Evolutionary conservation across 1,140 invertebrate species (phyloP), one percentile per base, ranked within the genome.

Genomic region (Bactericera cockerelli): DNA sequence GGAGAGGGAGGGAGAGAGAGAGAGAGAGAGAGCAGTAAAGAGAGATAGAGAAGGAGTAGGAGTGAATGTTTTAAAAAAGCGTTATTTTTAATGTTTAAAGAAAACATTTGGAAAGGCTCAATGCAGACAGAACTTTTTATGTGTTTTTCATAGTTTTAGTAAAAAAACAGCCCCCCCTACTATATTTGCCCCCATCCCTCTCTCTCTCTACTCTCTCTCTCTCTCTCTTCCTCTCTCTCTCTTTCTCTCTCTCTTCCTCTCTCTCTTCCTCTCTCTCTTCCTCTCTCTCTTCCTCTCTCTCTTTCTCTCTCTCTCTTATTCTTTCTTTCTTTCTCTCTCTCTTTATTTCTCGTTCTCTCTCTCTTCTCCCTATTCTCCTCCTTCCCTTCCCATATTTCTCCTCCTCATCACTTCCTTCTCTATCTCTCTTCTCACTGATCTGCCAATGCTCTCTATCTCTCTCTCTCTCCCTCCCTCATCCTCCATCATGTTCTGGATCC

Each of bases 291-390:
- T n/a, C n/a, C n/a, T n/a, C n/a, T n/a, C n/a, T 22, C 25, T 21
- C 25, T 10, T 21, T 55, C 25, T 11, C n/a, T n/a, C n/a, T n/a
- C n/a, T n/a, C n/a, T n/a, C n/a, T n/a, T n/a, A n/a, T n/a, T n/a
- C 53, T 55, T 21, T 55, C 21, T 56, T 56, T 24, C 28, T 56
- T n/a, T 56, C 28, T 28, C 26, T 19, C 55, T 10, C 31, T 28
- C 26, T 31, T 14, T 24, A n/a, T 31, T 26, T 57, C 56, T 2
- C 38, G 21, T 22, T 19, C 55, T n/a, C 55, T 28, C 24, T 28
- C n/a, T 56, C 24, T 28, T 11, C n/a, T n/a, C 10, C 24, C 11
- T 22, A 13, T 31, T 14, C 22, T 57, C n/a, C 1, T 16, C 26
- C 36, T 13, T 13, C 36, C 36, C 10, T 22, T 22, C 24, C 10